phyloP scores from a whole-genome alignment of 2,113 vertebrate species.

The Plotosus lineatus region DNA sequence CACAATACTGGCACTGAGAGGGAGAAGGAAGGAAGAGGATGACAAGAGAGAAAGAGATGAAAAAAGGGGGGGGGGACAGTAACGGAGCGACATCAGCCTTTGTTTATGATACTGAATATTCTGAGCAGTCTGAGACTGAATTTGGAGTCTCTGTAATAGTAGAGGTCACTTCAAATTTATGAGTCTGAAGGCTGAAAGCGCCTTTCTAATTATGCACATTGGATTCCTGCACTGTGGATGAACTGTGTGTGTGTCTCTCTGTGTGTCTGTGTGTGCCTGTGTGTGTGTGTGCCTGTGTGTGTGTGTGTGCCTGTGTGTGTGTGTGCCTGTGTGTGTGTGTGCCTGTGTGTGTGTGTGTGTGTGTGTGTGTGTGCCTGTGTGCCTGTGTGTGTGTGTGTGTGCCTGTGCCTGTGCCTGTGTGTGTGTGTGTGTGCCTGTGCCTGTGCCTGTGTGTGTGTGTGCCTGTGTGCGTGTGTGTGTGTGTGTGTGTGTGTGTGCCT shows the following conservation, averaged over 20 bases:
- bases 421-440: neutral
- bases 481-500: neutral
- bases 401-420: neutral
- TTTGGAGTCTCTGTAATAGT: neutral
- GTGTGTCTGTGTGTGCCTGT: neutral
- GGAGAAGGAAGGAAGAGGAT: neutral
- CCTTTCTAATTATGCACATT: neutral
- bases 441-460: neutral
- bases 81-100: neutral
- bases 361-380: neutral
- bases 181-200: constrained; percentile 28
- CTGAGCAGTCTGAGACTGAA: constrained; percentile 8
- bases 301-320: constrained; percentile 5
- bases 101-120: constrained; percentile 10
- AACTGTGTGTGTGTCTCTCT: neutral
- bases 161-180: constrained; percentile 17
- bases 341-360: neutral
- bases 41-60: too few relatives aligned
- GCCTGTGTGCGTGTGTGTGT: neutral
- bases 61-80: neutral
- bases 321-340: neutral
- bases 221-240: constrained; percentile 9
- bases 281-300: neutral
- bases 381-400: neutral
- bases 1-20: neutral